Evolutionary conservation across 2,113 vertebrate genomes (phyloP).

Genomic region (Lycaon pictus): DNA sequence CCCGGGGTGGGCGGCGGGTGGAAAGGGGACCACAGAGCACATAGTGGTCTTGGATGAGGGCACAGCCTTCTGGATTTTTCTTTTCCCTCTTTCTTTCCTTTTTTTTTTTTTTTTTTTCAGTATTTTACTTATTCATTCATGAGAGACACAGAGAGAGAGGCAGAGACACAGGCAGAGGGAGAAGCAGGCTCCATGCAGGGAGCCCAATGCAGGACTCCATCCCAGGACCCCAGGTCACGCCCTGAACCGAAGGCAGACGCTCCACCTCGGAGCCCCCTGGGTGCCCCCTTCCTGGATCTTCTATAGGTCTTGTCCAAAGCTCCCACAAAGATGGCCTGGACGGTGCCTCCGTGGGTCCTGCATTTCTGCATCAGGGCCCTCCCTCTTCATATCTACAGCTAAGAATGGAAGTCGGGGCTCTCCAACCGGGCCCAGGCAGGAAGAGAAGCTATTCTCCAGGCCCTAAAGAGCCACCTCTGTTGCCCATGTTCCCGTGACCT

Average conservation of each 20-base stretch:
- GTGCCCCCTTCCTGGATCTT: no score
- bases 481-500: slow-evolving; percentile 57
- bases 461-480: slow-evolving; percentile 35
- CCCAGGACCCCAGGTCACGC: no score
- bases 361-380: not conserved
- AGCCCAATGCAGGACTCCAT: no score
- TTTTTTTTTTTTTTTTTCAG: no score
- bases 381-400: slow-evolving; percentile 11
- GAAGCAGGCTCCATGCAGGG: no score
- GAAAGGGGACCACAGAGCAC: not conserved
- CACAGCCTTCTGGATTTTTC: not conserved
- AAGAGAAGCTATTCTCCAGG: not conserved
- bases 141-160: no score
- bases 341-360: not conserved
- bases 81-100: not conserved
- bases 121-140: no score
- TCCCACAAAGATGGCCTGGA: not conserved
- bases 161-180: no score
- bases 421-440: not conserved
- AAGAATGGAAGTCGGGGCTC: not conserved
- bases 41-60: not conserved
- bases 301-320: not conserved
- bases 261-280: no score
- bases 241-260: no score
- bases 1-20: rapidly evolving